A percentile compares a stretch with the other conserved stretches of the same genome.
phyloP scores from a whole-genome alignment of 2,113 vertebrate species.

The Nerophis ophidion region DNA sequence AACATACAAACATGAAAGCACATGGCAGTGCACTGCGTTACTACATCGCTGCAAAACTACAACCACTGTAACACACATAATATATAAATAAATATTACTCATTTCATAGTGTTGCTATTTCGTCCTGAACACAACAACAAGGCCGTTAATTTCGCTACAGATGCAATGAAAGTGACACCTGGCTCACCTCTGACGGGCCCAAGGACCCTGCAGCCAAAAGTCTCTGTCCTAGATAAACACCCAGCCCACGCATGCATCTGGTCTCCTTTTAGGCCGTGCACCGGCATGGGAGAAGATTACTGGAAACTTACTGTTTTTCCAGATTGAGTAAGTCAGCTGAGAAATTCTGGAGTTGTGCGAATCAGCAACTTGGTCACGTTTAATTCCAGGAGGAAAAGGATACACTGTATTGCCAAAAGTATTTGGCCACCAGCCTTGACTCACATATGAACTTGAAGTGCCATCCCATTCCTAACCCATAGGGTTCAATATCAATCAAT shows the following conservation, averaged over 20 bases:
- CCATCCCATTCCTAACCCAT: too few species aligned
- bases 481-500: too few species aligned
- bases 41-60: background rate
- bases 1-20: background rate
- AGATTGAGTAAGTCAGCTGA: slow-evolving; percentile 4
- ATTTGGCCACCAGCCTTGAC: too few species aligned
- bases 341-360: background rate
- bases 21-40: background rate
- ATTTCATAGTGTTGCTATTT: background rate
- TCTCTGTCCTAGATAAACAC: slow-evolving; percentile 46
- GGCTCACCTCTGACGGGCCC: slow-evolving; percentile 24
- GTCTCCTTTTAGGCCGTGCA: slow-evolving; percentile 16
- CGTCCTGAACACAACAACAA: background rate
- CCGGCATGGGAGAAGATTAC: slow-evolving; percentile 37
- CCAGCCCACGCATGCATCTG: slow-evolving; percentile 19
- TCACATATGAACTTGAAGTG: too few species aligned
- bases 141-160: background rate
- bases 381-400: too few species aligned
- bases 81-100: background rate
- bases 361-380: background rate
- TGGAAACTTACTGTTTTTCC: slow-evolving; percentile 31
- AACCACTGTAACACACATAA: background rate
- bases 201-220: slow-evolving; percentile 17
- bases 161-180: slow-evolving; percentile 29
- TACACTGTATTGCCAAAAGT: too few species aligned